Evolutionary conservation across 2,888 invertebrate species (phyloP), one percentile per base, ranked within the genome.

Genomic region (Seira ritae): DNA sequence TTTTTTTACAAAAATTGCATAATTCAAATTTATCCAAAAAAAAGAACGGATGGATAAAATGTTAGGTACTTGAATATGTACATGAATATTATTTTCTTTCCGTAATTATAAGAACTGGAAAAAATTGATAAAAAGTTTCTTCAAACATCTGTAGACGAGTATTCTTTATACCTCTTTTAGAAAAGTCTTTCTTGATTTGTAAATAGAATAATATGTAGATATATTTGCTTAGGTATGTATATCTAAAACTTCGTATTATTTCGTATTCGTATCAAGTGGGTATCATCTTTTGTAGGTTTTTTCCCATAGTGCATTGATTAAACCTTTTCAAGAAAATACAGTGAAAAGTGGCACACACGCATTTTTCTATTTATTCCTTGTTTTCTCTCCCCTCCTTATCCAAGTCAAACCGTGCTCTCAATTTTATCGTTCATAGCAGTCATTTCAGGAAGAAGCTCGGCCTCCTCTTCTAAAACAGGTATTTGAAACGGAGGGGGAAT

Each of bases 381-480:
- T 31, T 24, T 67, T 67, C 67, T 23, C 67, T 67, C 10, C 3
- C 24, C 67, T 24, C 12, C n/a, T 15, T 66, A 66, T 31, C 24
- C 31, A 62, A 82, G 77, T 88, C 87, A 89, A 80, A 89, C 89
- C 46, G 89, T 89, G 79, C 89, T 89, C 78, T 89, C 89, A 69
- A 89, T 89, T 86, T 89, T 89, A 75, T 89, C 89, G 55, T 84
- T 80, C 87, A 89, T 86, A 62, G 87, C 81, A 75, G 88, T 87
- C 80, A 88, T 85, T 77, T 89, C 87, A 55, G 88, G 81, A 79
- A 87, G 82, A 81, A 85, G 82, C 83, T 89, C 89, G 42, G 86
- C 79, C 82, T 89, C 89, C 82, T 88, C 88, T 76, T 88, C 88
- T 24, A 87, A 80, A 42, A 86, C 86, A 82, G 87, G 87, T 82